Base-by-base conservation (phyloP, 2,113 vertebrate genomes). In the Seriola rivoliana region DNA sequence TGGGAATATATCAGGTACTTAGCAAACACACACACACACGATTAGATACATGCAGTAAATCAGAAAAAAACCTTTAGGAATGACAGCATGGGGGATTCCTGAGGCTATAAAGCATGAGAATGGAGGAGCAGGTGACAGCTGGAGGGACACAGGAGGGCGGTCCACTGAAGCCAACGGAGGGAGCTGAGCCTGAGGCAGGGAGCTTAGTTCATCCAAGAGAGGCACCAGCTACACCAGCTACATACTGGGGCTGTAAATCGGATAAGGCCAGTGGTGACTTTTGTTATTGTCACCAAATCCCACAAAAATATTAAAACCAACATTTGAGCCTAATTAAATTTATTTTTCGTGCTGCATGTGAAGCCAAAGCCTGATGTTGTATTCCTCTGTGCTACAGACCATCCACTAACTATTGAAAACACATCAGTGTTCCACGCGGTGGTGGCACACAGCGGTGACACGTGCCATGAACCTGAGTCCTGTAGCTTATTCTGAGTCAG, bases 121-220 rank as follows among this genome's bases (percentile, higher is more conserved):
- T 7, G 73, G 62, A 85, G 82, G 77, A 84, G 78, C 87, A 85
- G 85, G 50, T 89, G 87, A 89, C 81, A 90, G 86, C 67, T 64
- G 78, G 50, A 72, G 80, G 55, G 66, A 73, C 55, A 38, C 82
- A 74, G 71, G 68, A 78, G 77, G 72, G 72, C 32, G 71, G 74
- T 67, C 19, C 69, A 72, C 38, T 34, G 50, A 80, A 71, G 66
- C 54, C 59, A 79, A 34, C 3, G 5, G 16, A 60, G 23, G 38
- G 58, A 75, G 52, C 54, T 23, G 62, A 83, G 78, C 63, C 13
- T 21, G 17, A 60, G 46, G 74, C 71, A 71, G 38, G 19, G 19
- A 74, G 55, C 38, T 64, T n/a, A 54, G 34, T 42, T 60, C 60
- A 83, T 55, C 52, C 0, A 9, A 36, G 46, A 72, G 34, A 78